Conservation (phyloP, 2,797 vertebrate genomes). For the Rhincodon typus region DNA sequence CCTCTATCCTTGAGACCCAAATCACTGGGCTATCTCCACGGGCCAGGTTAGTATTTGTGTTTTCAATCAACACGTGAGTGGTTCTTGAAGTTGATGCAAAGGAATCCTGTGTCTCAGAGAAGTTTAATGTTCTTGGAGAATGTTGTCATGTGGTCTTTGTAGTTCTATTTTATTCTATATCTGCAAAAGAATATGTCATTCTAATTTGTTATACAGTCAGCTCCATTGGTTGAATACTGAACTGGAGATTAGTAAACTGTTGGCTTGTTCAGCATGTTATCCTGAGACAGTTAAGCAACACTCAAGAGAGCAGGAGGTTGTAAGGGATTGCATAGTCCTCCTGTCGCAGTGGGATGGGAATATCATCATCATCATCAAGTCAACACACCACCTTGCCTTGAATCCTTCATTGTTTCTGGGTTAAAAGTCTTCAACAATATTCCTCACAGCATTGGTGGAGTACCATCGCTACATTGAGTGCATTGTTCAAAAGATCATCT, state of each 20-base stretch:
- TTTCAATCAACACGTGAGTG: neutral
- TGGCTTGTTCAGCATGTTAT: neutral
- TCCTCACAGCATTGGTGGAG: neutral
- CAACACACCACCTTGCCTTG: neutral
- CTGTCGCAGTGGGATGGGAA: neutral
- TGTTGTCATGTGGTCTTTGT: neutral
- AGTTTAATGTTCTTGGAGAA: neutral
- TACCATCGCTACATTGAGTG: neutral
- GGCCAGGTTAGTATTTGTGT: neutral
- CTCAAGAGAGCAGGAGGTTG: neutral
- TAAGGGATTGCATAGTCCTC: neutral
- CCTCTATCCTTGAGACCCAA: slow-evolving; percentile 8
- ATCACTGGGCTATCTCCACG: neutral
- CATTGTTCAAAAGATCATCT: neutral
- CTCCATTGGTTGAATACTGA: neutral
- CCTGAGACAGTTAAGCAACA: neutral
- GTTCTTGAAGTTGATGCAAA: neutral
- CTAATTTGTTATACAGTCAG: neutral
- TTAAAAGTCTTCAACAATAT: neutral
- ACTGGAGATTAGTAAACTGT: neutral
- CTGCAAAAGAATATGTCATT: neutral
- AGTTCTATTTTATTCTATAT: neutral
- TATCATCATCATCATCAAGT: neutral
- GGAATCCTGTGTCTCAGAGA: no score
- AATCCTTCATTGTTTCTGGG: neutral